phyloP scores from a whole-genome alignment of 2,888 invertebrate species.

The Aethes cnicana region DNA sequence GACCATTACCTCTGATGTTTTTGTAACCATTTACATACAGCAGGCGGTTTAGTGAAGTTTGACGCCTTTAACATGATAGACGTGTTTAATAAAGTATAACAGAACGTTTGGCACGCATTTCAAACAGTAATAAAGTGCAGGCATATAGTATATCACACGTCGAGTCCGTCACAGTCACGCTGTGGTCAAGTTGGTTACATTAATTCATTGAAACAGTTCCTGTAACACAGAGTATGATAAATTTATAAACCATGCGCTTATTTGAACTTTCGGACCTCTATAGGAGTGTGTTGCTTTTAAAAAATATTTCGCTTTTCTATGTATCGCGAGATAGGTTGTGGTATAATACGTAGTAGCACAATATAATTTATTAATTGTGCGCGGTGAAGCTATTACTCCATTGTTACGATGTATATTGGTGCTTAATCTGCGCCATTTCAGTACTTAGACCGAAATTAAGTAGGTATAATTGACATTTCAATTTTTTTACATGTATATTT shows the following conservation, averaged over 20 bases:
- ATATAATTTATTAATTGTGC: too few relatives aligned
- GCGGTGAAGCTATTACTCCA: too few relatives aligned
- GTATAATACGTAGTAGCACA: too few relatives aligned
- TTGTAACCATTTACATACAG: too few relatives aligned
- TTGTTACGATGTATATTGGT: too few relatives aligned
- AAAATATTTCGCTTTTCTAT: too few relatives aligned
- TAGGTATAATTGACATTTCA: too few relatives aligned
- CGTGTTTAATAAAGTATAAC: constrained; percentile 20
- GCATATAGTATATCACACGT: constrained; percentile 6
- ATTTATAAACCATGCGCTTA: neutral
- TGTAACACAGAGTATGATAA: constrained; percentile 8
- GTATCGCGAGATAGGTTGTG: neutral
- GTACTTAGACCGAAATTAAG: too few relatives aligned
- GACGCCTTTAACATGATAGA: constrained; percentile 1
- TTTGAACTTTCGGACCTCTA: neutral
- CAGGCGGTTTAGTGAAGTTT: constrained; percentile 4
- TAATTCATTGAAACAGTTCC: constrained; percentile 7
- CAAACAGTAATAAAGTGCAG: constrained; percentile 21
- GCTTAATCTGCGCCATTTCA: too few relatives aligned
- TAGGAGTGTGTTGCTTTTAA: too few relatives aligned
- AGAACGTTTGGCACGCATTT: neutral
- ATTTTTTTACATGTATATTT: too few relatives aligned
- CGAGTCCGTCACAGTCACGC: constrained; percentile 13
- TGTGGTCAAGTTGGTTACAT: constrained; percentile 7
- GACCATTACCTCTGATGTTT: too few relatives aligned